These are phyloP conservation scores for Osedax fenrisi DNA, from an alignment of 2,888 invertebrate genomes.

Conservation along the genomic window DNA sequence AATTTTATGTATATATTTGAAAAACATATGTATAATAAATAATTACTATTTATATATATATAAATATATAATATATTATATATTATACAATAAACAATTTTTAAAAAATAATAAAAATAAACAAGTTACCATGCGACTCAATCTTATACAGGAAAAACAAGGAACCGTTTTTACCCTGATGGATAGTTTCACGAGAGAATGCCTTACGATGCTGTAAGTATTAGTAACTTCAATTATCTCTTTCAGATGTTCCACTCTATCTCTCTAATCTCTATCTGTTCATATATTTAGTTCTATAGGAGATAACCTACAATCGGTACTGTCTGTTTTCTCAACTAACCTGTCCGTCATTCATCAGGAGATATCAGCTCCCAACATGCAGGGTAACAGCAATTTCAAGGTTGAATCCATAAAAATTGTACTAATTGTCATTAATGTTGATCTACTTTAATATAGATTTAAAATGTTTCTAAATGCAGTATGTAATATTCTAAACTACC, in stretches of 20 bases:
- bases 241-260: no score
- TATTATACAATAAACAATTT: no score
- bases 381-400: constrained; percentile 49
- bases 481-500: no score
- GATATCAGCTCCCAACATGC: constrained; percentile 50
- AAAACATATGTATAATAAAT: no score
- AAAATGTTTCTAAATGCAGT: not conserved
- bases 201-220: constrained; percentile 50
- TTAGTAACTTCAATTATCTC: not conserved
- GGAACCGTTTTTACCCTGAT: constrained; percentile 49
- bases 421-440: no score
- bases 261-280: constrained; percentile 2
- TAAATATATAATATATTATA: no score
- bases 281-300: constrained; percentile 42
- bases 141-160: constrained; percentile 50
- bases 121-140: no score
- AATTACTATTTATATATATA: no score
- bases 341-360: constrained; percentile 49
- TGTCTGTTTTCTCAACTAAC: constrained; percentile 48
- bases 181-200: constrained; percentile 48
- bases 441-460: not conserved
- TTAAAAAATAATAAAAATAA: no score
- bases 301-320: constrained; percentile 46
- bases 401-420: no score
- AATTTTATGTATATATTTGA: no score